Evolutionary conservation across 2,113 vertebrate genomes (phyloP), one percentile per base, ranked within the genome.

Genomic region (Esox niger): DNA sequence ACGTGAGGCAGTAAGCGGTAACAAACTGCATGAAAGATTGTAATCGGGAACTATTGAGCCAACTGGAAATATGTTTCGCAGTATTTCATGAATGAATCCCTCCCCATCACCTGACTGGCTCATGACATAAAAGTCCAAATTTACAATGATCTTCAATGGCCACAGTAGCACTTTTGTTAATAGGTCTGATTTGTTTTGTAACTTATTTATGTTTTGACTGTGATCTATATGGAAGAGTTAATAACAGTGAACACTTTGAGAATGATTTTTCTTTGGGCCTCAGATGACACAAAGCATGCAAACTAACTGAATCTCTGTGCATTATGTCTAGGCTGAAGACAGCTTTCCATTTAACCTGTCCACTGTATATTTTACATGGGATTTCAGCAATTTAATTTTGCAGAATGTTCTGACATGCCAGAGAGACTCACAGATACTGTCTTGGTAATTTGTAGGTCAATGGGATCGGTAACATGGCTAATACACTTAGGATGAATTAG

Each of bases 401-500:
- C 15, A 15, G 38, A 17, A 43, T 43, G 38, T 8, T 25, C 6
- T 9, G 55, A 15, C 15, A 26, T 57, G 27, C 55, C 11, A 57
- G 55, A 25, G 25, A 2, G 55, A 57, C 55, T 27, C 21, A 9
- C 23, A 27, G 10, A 27, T 2, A 56, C 2, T 31, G 26, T 31
- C 5, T 27, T 6, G 13, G 6, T 20, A 17, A 59, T 29, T 32
- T 59, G 29, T 31, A 59, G 29, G 20, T 27, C 11, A 59, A 66
- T 59, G 55, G 8, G 29, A 66, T 79, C 11, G 1, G 64, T 77
- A 74, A 82, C 54, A 27, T 59, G 8, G 73, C 23, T 83, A 73
- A 81, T 75, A 33, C 77, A 73, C 66, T 82, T 77, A 82, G 17
- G 64, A 56, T 54, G 68, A 72, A 82, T 84, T 74, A 81, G n/a